Evolutionary conservation across 2,888 invertebrate species (phyloP), one percentile per base, ranked within the genome.

Genomic region (Platypus cylindrus): DNA sequence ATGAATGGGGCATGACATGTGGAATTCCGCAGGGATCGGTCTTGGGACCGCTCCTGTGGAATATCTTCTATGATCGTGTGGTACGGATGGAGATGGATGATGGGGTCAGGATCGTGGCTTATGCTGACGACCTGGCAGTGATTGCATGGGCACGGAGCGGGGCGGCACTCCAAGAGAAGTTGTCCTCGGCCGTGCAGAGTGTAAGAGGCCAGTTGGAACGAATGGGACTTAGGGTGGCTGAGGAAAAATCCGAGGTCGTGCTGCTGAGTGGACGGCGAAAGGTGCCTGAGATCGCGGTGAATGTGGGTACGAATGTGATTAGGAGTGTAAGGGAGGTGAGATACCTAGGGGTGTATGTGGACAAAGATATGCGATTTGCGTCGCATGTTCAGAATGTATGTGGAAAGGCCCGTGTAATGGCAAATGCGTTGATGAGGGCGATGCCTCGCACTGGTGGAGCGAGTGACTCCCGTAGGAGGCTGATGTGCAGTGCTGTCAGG

Each of bases 101-200:
- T n/a, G 34, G 30, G 5, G 20, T 30, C 3, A 14, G 26, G 13
- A 9, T 27, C 2, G 18, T 41, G 8, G 29, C 30, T 8, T 44
- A 29, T 23, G 39, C 41, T 1, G 40, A 44, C 18, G 44, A 44
- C 32, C 29, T 44, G 11, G 36, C 41, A 3, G 9, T 40, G 7
- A n/a, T 38, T 5, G 25, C 38, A 1, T 8, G 27, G 14, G 32
- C 30, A n/a, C 17, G 25, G 1, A 33, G 13, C 11, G 20, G 20
- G 12, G 31, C 18, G 5, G 28, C 30, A 5, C 15, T 38, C 7
- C 34, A 34, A 14, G 3, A 22, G 11, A 33, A 9, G 11, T 23
- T n/a, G 5, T 29, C 33, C 13, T 13, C 25, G 3, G 30, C 41
- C 13, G 17, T 41, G 7, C 20, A 31, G 2, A 17, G 26, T 23